Conservation (phyloP, 2,797 vertebrate genomes). For the Alcedo atthis region DNA sequence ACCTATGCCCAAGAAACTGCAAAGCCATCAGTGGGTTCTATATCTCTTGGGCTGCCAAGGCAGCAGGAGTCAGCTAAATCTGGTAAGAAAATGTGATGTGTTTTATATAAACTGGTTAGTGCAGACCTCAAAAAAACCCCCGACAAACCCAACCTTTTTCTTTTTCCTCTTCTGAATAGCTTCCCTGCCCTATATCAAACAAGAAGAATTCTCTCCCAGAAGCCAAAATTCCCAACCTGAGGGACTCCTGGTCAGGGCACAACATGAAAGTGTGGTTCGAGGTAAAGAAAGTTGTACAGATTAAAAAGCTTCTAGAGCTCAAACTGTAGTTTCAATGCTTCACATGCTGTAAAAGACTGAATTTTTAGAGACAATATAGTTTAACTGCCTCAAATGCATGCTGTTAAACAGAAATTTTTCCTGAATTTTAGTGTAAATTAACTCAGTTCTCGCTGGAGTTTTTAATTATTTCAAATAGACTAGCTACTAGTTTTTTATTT, state of each 20-base stretch:
- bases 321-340: background rate
- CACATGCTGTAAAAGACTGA: background rate
- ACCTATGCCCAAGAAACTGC: constrained; percentile 89
- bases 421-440: background rate
- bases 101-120: background rate
- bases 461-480: background rate
- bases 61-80: constrained; percentile 92
- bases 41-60: constrained; percentile 94
- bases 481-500: background rate
- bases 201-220: constrained; percentile 89
- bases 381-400: background rate
- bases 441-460: background rate
- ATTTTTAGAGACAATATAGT: background rate
- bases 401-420: background rate
- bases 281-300: constrained; percentile 72
- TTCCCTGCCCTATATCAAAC: constrained; percentile 86
- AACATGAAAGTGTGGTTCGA: constrained; percentile 89
- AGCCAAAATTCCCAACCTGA: constrained; percentile 85
- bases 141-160: background rate
- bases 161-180: constrained; percentile 42
- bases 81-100: constrained; percentile 78
- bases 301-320: background rate
- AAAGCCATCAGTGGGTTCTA: constrained; percentile 93
- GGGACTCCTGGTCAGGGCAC: constrained; percentile 85
- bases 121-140: background rate